These are phyloP conservation scores for Spodoptera picta DNA, from an alignment of 2,888 invertebrate genomes.

Conservation along the genomic window DNA sequence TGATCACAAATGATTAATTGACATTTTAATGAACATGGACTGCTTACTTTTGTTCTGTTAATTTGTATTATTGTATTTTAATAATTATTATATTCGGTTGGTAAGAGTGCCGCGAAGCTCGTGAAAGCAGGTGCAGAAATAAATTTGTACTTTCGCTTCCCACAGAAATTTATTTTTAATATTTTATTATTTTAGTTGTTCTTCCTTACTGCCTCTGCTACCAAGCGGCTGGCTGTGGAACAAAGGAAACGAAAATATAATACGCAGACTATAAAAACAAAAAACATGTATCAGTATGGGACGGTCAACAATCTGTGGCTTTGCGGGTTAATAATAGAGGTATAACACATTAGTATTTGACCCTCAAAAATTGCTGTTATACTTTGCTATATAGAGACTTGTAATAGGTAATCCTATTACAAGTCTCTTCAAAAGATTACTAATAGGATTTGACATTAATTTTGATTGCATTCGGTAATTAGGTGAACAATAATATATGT, in stretches of 20 bases:
- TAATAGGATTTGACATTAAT: too few species aligned
- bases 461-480: too few species aligned
- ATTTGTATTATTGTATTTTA: conserved; percentile 28
- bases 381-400: too few species aligned
- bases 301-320: too few species aligned
- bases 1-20: conserved; percentile 53
- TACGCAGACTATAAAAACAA: neutral
- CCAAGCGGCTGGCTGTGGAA: conserved; percentile 78
- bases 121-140: conserved; percentile 55
- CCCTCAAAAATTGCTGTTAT: too few species aligned
- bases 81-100: conserved; percentile 36
- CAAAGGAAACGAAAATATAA: conserved; percentile 42
- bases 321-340: too few species aligned
- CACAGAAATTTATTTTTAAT: conserved; percentile 47
- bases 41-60: conserved; percentile 3
- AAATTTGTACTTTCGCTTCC: conserved; percentile 66
- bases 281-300: too few species aligned
- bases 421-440: too few species aligned
- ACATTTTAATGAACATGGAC: conserved; percentile 15
- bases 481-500: too few species aligned
- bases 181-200: conserved; percentile 66
- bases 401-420: too few species aligned
- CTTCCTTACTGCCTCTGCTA: conserved; percentile 78
- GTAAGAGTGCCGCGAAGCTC: conserved; percentile 62
- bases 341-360: too few species aligned